Percentiles rank a stretch among this genome's conserved stretches.
Evolutionary conservation across 2,113 vertebrate species (phyloP).

Genomic region (Clarias magur): DNA sequence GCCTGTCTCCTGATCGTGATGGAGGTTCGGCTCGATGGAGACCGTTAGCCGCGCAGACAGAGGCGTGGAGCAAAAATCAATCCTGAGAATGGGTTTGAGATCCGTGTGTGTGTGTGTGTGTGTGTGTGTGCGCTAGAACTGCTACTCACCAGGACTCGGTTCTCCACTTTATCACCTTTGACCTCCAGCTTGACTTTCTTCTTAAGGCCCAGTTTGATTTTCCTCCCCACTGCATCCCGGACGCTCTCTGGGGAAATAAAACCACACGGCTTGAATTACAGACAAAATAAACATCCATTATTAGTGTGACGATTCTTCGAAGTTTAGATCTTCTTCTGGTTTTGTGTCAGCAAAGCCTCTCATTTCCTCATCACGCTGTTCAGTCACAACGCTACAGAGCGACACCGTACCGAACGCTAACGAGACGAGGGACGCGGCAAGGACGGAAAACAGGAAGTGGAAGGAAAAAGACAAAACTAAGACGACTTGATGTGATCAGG

Average conservation of each 20-base stretch:
- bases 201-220: slow-evolving; percentile 89
- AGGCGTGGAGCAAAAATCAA: background rate
- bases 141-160: slow-evolving; percentile 90
- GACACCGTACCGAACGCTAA: background rate
- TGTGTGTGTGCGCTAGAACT: background rate
- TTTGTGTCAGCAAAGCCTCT: background rate
- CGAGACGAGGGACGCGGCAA: background rate
- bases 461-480: background rate
- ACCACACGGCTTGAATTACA: background rate
- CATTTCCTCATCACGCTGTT: background rate
- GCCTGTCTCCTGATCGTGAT: background rate
- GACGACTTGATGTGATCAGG: background rate
- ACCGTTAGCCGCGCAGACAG: background rate
- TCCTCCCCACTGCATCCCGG: slow-evolving; percentile 92
- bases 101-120: background rate
- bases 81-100: slow-evolving; percentile 6
- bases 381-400: background rate
- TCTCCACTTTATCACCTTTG: slow-evolving; percentile 94
- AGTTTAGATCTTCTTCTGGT: background rate
- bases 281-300: background rate
- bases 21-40: background rate
- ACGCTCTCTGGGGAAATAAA: slow-evolving; percentile 67
- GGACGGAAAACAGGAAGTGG: background rate
- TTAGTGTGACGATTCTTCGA: background rate
- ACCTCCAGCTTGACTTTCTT: slow-evolving; percentile 94